Evolutionary conservation across 2,113 vertebrate species (phyloP).

Genomic region (Tyto alba): DNA sequence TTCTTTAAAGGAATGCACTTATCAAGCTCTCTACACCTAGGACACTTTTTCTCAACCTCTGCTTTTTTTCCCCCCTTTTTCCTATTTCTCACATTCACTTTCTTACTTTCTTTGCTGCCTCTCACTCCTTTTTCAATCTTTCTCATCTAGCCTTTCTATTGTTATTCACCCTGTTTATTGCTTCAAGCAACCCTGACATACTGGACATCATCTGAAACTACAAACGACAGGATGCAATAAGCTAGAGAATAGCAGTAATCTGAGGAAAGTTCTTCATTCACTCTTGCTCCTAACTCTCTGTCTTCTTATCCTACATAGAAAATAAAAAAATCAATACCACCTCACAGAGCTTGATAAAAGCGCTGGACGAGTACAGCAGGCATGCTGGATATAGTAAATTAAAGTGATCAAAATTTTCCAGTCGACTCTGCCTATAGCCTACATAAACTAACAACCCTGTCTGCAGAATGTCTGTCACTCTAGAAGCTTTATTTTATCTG

Average conservation of each 20-base stretch:
- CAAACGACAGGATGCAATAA: slow-evolving; percentile 99
- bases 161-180: slow-evolving; percentile 92
- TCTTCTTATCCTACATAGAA: slow-evolving; percentile 99
- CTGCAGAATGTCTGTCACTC: slow-evolving; percentile 84
- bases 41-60: slow-evolving; percentile 54
- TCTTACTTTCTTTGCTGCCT: slow-evolving; percentile 69
- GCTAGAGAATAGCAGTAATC: slow-evolving; percentile 94
- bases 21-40: slow-evolving; percentile 25
- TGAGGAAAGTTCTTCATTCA: slow-evolving; percentile 98
- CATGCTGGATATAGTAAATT: slow-evolving; percentile 95
- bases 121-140: slow-evolving; percentile 74
- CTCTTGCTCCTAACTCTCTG: slow-evolving; percentile 95
- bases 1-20: slow-evolving; percentile 36
- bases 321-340: slow-evolving; percentile 99
- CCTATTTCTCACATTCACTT: slow-evolving; percentile 62
- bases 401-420: slow-evolving; percentile 99
- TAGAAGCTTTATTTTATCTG: slow-evolving; percentile 74
- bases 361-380: slow-evolving; percentile 84
- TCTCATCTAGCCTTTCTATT: slow-evolving; percentile 80
- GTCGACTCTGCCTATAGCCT: slow-evolving; percentile 88
- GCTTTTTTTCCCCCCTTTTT: not conserved
- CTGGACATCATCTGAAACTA: slow-evolving; percentile 97
- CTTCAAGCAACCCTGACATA: slow-evolving; percentile 87
- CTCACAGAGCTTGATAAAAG: slow-evolving; percentile 96
- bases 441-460: slow-evolving; percentile 94